Base-by-base conservation (phyloP, 2,797 vertebrate genomes). In the Karalla daura region DNA sequence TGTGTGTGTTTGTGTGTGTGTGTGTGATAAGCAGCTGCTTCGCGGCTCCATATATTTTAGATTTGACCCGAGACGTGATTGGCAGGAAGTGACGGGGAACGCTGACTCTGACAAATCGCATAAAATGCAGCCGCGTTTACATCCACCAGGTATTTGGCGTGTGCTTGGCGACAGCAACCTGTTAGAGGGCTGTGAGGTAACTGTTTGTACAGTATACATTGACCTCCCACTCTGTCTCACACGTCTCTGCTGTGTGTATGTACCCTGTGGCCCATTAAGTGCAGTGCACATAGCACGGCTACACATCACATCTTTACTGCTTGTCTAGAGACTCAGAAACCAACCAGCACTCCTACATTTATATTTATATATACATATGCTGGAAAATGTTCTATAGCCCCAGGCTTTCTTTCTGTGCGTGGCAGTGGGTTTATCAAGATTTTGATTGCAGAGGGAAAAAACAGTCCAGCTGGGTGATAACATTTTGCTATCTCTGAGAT, bases 1-100 rank as follows among this genome's bases (percentile, higher is more conserved):
- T 20, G 17, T 44, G 46, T 36, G 49, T 40, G 46, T n/a, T n/a
- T n/a, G n/a, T n/a, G 6, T 67, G 7, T 15, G 24, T 20, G 17
- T 44, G 46, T 36, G 49, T 40, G 46, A 67, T 15, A 39, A 28
- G 3, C 35, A 15, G 24, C 24, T 32, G 55, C 41, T 30, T 63
- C 13, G n/a, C 41, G 46, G 18, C 54, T 51, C 47, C 49, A 46
- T 20, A 49, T 40, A 8, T 21, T 45, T 64, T 33, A 55, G 47
- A 20, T 63, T 63, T 54, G 30, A 71, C 9, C 37, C 21, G 23
- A 30, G 50, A 51, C 23, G 11, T 7, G 6, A 9, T 46, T 56
- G 3, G 20, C 6, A 21, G 39, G n/a, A n/a, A n/a, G n/a, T n/a
- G n/a, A n/a, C n/a, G n/a, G n/a, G n/a, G n/a, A n/a, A n/a, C n/a